Base-by-base conservation (phyloP, 2,888 invertebrate species). In the Tetrapedia diversipes region DNA sequence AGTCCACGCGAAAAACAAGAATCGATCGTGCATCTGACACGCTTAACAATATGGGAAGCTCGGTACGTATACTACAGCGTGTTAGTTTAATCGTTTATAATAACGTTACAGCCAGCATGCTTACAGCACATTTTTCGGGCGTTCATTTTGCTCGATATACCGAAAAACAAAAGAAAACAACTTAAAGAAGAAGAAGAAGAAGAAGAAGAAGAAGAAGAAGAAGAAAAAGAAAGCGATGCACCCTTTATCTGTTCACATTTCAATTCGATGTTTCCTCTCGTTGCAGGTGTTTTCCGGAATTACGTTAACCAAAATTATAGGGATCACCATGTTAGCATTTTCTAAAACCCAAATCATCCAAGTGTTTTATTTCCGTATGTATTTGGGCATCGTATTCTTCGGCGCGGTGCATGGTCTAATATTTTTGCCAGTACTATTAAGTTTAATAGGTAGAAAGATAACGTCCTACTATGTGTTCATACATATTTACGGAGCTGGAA, bases 311-410 rank as follows among this genome's bases (percentile, higher is more conserved):
- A 99, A 99, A 92, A 96, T 98, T 84, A 96, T 96, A 45, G 97
- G 97, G 56, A 97, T 99, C 72, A 92, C 96, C 22, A 96, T 99
- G 10, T 92, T 99, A 79, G 98, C 96, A 0, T 98, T 99, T 92
- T 97, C 98, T 2, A 97, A 98, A 88, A 98, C 98, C 1, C 96
- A 97, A 92, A 95, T 98, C 79, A 98, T 99, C 89, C 95, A 97
- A 92, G 93, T 97, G 65, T 98, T 97, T 90, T 99, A 98, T 93
- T 99, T 99, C 92, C 95, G 98, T 89, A 98, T 99, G 98, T 98
- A 98, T 90, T 93, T 99, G 78, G 96, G 97, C 65, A 97, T 99
- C 85, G 98, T 99, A 1, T 87, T 98, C 16, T 95, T 98, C 87
- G 98, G 99, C 4, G 98, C 98, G 0, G 92, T 95, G 0, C 98